Evolutionary conservation across 1,140 invertebrate genomes (phyloP), one percentile per base, ranked within the genome.

Genomic region (Aphelenchoides avenae): DNA sequence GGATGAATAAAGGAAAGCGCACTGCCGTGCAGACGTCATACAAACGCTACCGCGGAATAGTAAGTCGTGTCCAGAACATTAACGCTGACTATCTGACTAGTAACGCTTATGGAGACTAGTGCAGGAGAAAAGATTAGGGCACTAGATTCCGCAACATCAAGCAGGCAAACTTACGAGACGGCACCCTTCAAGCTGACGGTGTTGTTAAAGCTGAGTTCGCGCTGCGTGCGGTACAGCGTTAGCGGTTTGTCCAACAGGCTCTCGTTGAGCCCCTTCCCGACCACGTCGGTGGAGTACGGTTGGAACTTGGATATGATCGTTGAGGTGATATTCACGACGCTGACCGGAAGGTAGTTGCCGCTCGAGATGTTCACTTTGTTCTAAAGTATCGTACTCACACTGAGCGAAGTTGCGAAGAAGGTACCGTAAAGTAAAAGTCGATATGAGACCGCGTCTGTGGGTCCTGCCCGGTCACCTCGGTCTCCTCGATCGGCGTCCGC

Each of bases 301-400:
- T 68, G 66, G 39, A 68, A 68, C 34, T 68, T 70, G 6, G 56
- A 62, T 13, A 71, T 57, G 13, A 68, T 68, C 4, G 56, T 71
- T 7, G 68, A 56, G n/a, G 46, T 61, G 13, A 71, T 39, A 37
- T 71, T 68, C 3, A 54, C 41, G n/a, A 68, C 29, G 26, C 43
- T 39, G 18, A 68, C 68, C 5, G 68, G 64, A 2, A 70, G 39
- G 47, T 68, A 68, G 43, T 68, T 68, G 15, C 57, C 57, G 24
- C 54, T 68, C 7, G 66, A 55, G n/a, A 68, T 53, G 29, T 68
- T 68, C 26, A 68, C 44, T 20, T 22, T 15, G 41, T 68, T 69
- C 66, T 68, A 37, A 52, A 64, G 22, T 20, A n/a, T 53, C 52
- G 20, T 13, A 7, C 36, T 51, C 15, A n/a, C 9, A 7, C 49